A percentile compares a stretch with the other conserved stretches of the same genome.
Evolutionary conservation across 2,888 invertebrate species (phyloP).

Genomic region (Diplazon laetatorius): DNA sequence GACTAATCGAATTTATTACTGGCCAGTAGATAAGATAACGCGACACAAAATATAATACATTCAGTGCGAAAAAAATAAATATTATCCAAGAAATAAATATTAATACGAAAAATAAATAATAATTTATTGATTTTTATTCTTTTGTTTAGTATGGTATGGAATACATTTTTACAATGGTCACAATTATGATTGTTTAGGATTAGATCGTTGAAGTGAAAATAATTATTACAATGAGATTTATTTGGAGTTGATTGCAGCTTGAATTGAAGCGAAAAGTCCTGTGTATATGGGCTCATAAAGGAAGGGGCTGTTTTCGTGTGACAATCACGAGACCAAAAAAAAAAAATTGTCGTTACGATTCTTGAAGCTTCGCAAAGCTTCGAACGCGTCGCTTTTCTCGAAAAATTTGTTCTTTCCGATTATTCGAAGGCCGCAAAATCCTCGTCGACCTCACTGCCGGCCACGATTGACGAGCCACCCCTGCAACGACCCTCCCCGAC

Average conservation of each 20-base stretch:
- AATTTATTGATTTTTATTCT: no score
- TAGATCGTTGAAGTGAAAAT: no score
- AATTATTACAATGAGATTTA: no score
- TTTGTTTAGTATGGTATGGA: no score
- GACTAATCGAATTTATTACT: no score
- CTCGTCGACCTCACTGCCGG: neutral
- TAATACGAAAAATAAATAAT: no score
- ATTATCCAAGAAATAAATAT: no score
- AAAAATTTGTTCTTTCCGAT: conserved; percentile 64
- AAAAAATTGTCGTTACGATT: conserved; percentile 58
- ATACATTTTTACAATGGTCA: no score
- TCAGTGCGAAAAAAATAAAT: no score
- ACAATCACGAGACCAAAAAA: conserved; percentile 43
- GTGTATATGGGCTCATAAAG: neutral
- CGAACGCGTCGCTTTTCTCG: conserved; percentile 50
- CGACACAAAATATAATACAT: no score
- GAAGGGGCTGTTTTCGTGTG: conserved; percentile 21
- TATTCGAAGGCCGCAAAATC: conserved; percentile 39
- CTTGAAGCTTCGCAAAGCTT: conserved; percentile 34
- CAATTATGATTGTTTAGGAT: no score
- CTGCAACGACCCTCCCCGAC: conserved; percentile 1
- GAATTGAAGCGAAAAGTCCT: neutral
- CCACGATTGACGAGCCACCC: conserved; percentile 7
- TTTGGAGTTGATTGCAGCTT: neutral
- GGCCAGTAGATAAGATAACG: no score